These are phyloP conservation scores for Helicolenus hilgendorfi DNA, from an alignment of 2,797 vertebrate species.

Conservation along the genomic window DNA sequence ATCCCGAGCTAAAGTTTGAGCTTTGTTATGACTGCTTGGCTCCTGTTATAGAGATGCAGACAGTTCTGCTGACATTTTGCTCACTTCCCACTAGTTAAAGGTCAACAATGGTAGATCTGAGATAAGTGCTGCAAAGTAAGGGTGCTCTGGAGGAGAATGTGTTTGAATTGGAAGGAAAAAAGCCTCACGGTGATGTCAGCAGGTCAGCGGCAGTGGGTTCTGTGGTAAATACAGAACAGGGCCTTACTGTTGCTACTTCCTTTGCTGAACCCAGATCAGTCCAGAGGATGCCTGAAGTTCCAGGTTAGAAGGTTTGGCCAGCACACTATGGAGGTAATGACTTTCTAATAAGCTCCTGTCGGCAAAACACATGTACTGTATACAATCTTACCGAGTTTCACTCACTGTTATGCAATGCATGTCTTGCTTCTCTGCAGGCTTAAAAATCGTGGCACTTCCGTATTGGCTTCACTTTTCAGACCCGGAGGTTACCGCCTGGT, in stretches of 20 bases:
- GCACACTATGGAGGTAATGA: background rate
- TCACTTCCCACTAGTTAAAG: conserved; percentile 52
- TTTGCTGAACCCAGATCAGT: background rate
- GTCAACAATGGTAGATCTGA: conserved; percentile 40
- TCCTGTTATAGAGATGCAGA: conserved; percentile 23
- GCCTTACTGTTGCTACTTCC: conserved; percentile 7
- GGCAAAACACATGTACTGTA: background rate
- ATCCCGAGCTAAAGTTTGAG: conserved; percentile 19
- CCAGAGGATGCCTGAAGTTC: background rate
- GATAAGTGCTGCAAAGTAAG: conserved; percentile 29
- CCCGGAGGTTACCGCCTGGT: background rate
- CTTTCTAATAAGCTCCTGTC: background rate
- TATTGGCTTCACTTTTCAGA: background rate
- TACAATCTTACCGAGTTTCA: background rate
- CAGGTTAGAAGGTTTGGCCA: background rate
- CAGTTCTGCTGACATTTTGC: conserved; percentile 38
- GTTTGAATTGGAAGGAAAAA: background rate
- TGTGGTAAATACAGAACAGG: background rate
- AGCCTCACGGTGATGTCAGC: conserved; percentile 9
- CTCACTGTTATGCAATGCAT: background rate
- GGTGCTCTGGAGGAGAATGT: background rate
- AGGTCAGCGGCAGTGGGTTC: background rate
- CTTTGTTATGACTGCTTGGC: conserved; percentile 48
- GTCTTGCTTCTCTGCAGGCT: background rate
- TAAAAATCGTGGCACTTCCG: background rate